A percentile compares a stretch with the other conserved stretches of the same genome.
Conservation (phyloP, 37 sponge, comb jelly and placozoan species). For the Theonella swinhoei region DNA sequence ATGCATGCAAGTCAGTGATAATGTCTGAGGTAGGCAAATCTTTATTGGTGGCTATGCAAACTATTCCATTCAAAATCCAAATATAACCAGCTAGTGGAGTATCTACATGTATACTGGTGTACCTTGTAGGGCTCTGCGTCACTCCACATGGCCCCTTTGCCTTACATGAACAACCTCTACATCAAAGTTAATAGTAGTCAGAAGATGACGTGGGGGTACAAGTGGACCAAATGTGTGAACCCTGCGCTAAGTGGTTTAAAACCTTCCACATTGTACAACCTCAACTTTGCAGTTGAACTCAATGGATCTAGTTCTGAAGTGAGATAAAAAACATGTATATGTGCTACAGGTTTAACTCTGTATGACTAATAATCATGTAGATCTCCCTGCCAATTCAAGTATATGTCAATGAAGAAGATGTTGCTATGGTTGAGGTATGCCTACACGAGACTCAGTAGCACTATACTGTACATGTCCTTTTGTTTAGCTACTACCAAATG, state of each 20-base stretch:
- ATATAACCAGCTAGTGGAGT: too few species aligned
- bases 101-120: too few species aligned
- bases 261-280: not conserved
- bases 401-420: not conserved
- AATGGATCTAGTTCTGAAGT: not conserved
- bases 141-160: not conserved
- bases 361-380: not conserved
- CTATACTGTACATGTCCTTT: not conserved
- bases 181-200: not conserved
- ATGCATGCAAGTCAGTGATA: too few species aligned
- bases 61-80: too few species aligned
- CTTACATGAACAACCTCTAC: not conserved
- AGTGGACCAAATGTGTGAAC: not conserved
- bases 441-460: not conserved
- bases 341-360: too few species aligned
- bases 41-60: too few species aligned
- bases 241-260: not conserved
- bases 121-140: not conserved
- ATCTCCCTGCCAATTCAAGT: not conserved
- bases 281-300: not conserved
- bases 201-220: not conserved
- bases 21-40: too few species aligned
- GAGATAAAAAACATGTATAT: too few species aligned
- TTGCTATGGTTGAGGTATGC: not conserved
- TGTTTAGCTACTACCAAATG: not conserved